Percentiles rank a stretch among this genome's conserved stretches.
Conservation (phyloP, 2,113 vertebrate genomes). For the Neopipo cinnamomea region DNA sequence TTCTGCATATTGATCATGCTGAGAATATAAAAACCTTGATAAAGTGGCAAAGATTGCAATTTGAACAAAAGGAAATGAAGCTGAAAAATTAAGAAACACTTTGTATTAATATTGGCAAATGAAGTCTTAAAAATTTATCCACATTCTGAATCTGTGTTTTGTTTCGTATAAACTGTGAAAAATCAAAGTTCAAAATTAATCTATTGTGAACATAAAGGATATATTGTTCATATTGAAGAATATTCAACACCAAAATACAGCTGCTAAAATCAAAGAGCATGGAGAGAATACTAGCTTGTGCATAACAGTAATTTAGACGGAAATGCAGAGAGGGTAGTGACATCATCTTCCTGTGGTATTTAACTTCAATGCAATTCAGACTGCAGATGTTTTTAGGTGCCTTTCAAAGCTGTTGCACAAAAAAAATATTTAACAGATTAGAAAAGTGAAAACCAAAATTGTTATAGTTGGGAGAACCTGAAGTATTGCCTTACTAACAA, state of each 20-base stretch:
- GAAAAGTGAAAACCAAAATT: neutral
- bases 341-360: neutral
- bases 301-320: neutral
- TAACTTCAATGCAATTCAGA: neutral
- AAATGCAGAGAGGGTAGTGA: neutral
- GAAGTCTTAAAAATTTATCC: neutral
- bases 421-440: neutral
- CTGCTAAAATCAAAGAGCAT: neutral
- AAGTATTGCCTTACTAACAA: neutral
- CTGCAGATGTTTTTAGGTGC: neutral
- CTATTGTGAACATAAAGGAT: neutral
- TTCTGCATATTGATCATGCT: neutral
- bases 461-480: neutral
- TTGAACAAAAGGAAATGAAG: neutral
- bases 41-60: neutral
- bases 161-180: neutral
- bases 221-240: neutral
- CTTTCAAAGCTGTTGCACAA: neutral
- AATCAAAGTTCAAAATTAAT: neutral
- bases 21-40: neutral
- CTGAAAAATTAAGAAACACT: neutral
- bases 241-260: neutral
- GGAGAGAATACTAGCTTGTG: neutral
- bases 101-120: neutral
- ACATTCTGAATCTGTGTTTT: neutral